Base-by-base conservation (phyloP, 2,888 invertebrate species). In the Carpatolechia fugitivella region DNA sequence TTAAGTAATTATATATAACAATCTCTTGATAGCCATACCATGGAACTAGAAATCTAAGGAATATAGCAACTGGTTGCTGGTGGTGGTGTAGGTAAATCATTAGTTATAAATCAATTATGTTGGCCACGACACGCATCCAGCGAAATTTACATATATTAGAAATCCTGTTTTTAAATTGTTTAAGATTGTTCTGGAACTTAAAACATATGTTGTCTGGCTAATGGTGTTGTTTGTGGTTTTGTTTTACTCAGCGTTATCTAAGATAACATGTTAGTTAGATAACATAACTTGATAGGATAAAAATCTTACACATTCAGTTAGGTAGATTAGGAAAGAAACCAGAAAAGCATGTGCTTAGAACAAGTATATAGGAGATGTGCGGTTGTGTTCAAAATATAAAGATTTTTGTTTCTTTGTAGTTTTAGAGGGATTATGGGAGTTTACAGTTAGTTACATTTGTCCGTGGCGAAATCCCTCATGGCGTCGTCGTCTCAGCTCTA, bases 91-190 rank as follows among this genome's bases (percentile, higher is more conserved):
- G 24, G 20, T 52, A 53, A 56, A 56, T 56, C 53, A 47, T 33
- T 35, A 41, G 40, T 48, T 35, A 52, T 49, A 56, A 56, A 52
- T 56, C 56, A 52, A 56, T 48, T 52, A 50, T n/a, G 44, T 10
- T 50, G 29, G 30, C 18, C n/a, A n/a, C 35, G 7, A 29, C 16
- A 18, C 35, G 7, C 24, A 44, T n/a, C 44, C 44, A 50, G 52
- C 18, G 16, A 49, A 56, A 49, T 55, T 50, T 40, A 31, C 47
- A 30, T 40, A 48, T 10, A 35, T 54, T 54, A 41, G 46, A 46
- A 53, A 33, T 53, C 46, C 46, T 53, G 52, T 53, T 53, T 53
- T 3, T 35, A 11, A 35, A 53, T 40, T 14, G 38, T 16, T 20
- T 20, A 44, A 44, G 18, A 13, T 44, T 29, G 44, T 44, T 44